phyloP scores from a whole-genome alignment of 2,888 invertebrate genomes.

The Neoitamus cyanurus region DNA sequence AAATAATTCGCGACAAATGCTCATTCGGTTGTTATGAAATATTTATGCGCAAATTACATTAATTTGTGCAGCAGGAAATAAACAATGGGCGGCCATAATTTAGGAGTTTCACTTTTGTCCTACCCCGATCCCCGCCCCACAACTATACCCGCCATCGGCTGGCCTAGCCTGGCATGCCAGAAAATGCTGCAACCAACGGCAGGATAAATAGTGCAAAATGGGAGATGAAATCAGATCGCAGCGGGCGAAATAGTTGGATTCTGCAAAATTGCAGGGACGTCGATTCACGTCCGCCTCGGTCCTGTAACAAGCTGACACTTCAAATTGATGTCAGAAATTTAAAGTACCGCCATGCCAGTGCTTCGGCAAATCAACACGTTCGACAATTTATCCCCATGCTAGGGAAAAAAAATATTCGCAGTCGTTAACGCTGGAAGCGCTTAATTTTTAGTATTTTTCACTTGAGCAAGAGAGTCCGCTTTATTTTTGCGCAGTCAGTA shows the following conservation, averaged over 20 bases:
- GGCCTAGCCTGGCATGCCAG: background rate
- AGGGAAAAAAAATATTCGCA: background rate
- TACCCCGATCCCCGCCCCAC: background rate
- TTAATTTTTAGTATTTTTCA: slow-evolving; percentile 31
- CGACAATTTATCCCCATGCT: slow-evolving; percentile 19
- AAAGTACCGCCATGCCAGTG: slow-evolving; percentile 24
- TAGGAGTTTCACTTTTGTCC: slow-evolving; percentile 29
- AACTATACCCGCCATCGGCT: background rate
- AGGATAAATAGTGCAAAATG: slow-evolving; percentile 25
- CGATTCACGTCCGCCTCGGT: slow-evolving; percentile 16
- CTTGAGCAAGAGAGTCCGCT: background rate
- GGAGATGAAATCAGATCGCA: slow-evolving; percentile 32
- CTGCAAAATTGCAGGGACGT: slow-evolving; percentile 32
- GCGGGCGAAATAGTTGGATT: slow-evolving; percentile 12
- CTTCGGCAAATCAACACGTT: slow-evolving; percentile 32
- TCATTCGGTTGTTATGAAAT: slow-evolving; percentile 43
- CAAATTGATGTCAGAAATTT: slow-evolving; percentile 44
- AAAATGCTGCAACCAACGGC: background rate
- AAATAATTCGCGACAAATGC: slow-evolving; percentile 45
- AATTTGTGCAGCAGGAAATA: slow-evolving; percentile 42
- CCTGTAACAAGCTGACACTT: slow-evolving; percentile 47
- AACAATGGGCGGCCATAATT: slow-evolving; percentile 32
- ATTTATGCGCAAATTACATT: slow-evolving; percentile 44
- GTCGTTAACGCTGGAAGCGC: slow-evolving; percentile 14
- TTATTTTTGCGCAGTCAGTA: slow-evolving; percentile 6